These are phyloP conservation scores for Pseudomugil tenellus DNA, from an alignment of 2,797 vertebrate species.

Conservation along the genomic window DNA sequence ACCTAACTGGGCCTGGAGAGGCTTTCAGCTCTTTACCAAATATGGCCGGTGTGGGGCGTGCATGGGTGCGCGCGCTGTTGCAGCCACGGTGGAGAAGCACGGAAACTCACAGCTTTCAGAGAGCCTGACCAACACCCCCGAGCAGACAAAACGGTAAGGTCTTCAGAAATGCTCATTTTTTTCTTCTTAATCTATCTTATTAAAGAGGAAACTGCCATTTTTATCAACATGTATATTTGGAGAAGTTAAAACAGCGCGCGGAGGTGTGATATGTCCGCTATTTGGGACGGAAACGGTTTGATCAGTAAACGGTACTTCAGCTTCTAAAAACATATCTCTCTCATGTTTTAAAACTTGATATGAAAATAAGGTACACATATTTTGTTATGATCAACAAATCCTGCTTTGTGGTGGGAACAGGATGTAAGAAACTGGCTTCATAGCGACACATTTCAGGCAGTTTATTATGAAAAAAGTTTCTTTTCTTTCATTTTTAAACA, in stretches of 20 bases:
- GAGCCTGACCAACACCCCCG: not conserved
- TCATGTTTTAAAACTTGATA: no score
- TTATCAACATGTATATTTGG: slow-evolving; percentile 13
- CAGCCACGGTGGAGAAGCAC: slow-evolving; percentile 9
- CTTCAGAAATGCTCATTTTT: rapidly evolving
- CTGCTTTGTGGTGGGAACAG: not conserved
- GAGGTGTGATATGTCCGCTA: slow-evolving; percentile 58
- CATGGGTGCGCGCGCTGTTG: not conserved
- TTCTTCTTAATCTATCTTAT: rapidly evolving
- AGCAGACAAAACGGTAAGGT: slow-evolving; percentile 51
- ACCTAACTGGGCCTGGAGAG: not conserved
- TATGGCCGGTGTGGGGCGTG: slow-evolving; percentile 63
- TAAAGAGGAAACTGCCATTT: rapidly evolving
- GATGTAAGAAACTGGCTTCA: not conserved
- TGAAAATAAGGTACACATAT: no score
- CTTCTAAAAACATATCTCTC: not conserved
- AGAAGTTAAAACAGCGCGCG: slow-evolving; percentile 9
- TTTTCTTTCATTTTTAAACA: not conserved
- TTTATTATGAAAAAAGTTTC: not conserved
- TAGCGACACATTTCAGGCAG: not conserved
- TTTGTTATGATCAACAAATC: not conserved
- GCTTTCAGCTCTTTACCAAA: slow-evolving; percentile 59
- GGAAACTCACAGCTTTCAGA: not conserved
- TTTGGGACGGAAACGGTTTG: not conserved
- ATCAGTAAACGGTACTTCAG: not conserved